Conservation (phyloP, 1,140 invertebrate genomes). For the Neodiprion virginianus region DNA sequence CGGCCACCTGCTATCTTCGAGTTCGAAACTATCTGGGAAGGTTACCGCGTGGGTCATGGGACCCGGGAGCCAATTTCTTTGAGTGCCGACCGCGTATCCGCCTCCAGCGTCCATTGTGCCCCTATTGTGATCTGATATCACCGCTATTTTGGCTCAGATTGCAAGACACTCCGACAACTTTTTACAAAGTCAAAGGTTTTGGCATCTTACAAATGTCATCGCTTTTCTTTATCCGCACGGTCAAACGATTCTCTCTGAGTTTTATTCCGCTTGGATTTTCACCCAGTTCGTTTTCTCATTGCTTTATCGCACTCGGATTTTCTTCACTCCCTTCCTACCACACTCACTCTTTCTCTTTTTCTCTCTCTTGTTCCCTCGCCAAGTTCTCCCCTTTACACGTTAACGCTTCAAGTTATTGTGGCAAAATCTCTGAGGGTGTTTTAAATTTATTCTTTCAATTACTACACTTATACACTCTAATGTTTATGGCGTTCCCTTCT, state of each 20-base stretch:
- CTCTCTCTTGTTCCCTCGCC: too few relatives aligned
- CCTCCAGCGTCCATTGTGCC: slow-evolving; percentile 43
- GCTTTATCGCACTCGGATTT: background rate
- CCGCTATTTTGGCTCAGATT: slow-evolving; percentile 46
- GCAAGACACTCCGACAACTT: slow-evolving; percentile 27
- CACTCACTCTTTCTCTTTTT: too few relatives aligned
- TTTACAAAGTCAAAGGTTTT: slow-evolving; percentile 3
- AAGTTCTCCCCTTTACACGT: too few relatives aligned
- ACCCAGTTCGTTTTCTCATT: too few relatives aligned
- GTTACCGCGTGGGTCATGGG: slow-evolving; percentile 39
- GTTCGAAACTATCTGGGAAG: slow-evolving; percentile 46
- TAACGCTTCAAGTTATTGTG: too few relatives aligned
- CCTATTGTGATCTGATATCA: slow-evolving; percentile 53
- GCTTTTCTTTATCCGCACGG: background rate
- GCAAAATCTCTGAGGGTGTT: too few relatives aligned
- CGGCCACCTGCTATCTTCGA: slow-evolving; percentile 26
- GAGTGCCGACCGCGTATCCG: slow-evolving; percentile 46
- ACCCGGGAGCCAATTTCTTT: slow-evolving; percentile 55
- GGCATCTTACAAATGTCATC: too few relatives aligned
- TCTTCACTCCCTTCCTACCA: too few relatives aligned
- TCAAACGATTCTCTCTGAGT: background rate
- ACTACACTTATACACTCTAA: too few relatives aligned
- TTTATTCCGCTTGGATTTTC: too few relatives aligned
- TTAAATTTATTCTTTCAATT: too few relatives aligned
- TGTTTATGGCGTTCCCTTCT: too few relatives aligned